Evolutionary conservation across 2,113 vertebrate genomes (phyloP).

Genomic region (Fukomys damarensis): DNA sequence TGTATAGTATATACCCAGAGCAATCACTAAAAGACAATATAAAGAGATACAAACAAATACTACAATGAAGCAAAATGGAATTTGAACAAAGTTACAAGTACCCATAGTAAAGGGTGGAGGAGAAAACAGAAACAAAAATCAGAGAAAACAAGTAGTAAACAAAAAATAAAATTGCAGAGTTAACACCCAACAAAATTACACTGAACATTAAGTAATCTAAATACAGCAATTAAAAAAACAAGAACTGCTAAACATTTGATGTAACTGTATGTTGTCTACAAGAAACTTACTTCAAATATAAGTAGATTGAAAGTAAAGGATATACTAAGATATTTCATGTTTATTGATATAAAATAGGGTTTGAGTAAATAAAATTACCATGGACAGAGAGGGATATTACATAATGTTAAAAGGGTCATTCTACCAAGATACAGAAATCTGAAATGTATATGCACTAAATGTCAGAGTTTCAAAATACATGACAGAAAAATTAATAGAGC

Average conservation of each 20-base stretch:
- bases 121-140: slow-evolving; percentile 38
- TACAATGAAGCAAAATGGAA: slow-evolving; percentile 31
- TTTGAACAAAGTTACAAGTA: slow-evolving; percentile 35
- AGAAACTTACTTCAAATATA: neutral
- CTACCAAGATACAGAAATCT: neutral
- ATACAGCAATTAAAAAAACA: slow-evolving; percentile 22
- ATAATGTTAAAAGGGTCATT: neutral
- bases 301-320: slow-evolving; percentile 3
- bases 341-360: neutral
- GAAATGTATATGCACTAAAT: neutral
- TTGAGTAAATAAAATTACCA: neutral
- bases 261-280: neutral
- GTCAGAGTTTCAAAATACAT: neutral
- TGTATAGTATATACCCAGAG: neutral
- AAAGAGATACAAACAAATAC: neutral
- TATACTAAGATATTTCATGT: neutral
- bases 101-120: neutral
- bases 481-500: slow-evolving; percentile 22
- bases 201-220: neutral
- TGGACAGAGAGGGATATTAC: neutral
- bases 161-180: slow-evolving; percentile 13
- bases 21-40: slow-evolving; percentile 10
- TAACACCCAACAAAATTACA: slow-evolving; percentile 17
- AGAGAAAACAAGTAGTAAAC: slow-evolving; percentile 5
- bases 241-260: slow-evolving; percentile 15